Percentiles rank a stretch among this genome's conserved stretches.
Evolutionary conservation across 2,888 invertebrate genomes (phyloP).

Genomic region (Rutpela maculata): DNA sequence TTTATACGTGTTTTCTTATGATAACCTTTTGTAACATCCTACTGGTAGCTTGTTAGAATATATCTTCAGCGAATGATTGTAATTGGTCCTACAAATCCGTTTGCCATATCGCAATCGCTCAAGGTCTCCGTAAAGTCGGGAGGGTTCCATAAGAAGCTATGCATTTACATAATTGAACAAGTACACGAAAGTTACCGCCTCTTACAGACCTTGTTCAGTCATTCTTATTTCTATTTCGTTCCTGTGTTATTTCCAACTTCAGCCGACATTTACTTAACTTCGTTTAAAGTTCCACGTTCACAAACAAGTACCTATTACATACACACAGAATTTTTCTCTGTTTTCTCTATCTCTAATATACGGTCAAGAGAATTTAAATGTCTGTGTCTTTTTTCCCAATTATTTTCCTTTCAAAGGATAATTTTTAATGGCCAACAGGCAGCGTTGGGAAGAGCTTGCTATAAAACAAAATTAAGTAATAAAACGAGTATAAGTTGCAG

Average conservation of each 20-base stretch:
- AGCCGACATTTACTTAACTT: conserved; percentile 69
- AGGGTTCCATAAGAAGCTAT: conserved; percentile 54
- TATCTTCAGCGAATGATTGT: conserved; percentile 58
- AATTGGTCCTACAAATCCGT: conserved; percentile 61
- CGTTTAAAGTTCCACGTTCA: conserved; percentile 66
- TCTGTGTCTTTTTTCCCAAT: conserved; percentile 8
- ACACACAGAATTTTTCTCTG: conserved; percentile 46
- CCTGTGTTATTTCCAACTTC: conserved; percentile 68
- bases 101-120: conserved; percentile 60
- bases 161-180: conserved; percentile 71
- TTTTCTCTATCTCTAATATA: conserved; percentile 33
- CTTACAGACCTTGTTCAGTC: conserved; percentile 67
- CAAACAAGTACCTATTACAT: conserved; percentile 66
- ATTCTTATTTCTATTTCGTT: conserved; percentile 70
- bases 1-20: no score
- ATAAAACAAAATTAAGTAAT: not conserved
- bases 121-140: conserved; percentile 30
- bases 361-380: conserved; percentile 7
- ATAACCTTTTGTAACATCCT: no score
- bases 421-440: not conserved
- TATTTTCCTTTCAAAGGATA: conserved; percentile 8
- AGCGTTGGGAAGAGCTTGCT: not conserved
- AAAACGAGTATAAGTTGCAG: no score
- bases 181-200: conserved; percentile 69
- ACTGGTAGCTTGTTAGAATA: conserved; percentile 29